phyloP scores from a whole-genome alignment of 1,140 invertebrate species.

The Paralvinella palmiformis region DNA sequence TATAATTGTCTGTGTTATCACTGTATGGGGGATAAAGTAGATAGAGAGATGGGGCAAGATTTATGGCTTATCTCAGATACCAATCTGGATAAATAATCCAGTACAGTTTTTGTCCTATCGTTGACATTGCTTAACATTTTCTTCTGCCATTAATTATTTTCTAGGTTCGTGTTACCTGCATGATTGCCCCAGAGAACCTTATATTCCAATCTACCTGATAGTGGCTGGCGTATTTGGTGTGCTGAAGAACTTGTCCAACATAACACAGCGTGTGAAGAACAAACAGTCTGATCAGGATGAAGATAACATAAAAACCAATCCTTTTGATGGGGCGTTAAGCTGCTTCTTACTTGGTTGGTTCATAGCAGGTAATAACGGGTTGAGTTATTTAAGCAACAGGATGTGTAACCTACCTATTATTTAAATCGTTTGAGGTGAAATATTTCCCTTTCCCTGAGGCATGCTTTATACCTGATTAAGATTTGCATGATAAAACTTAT shows the following conservation, averaged over 20 bases:
- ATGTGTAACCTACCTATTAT: conserved; percentile 5
- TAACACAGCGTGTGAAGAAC: conserved; percentile 52
- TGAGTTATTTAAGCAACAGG: neutral
- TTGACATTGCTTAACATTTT: neutral
- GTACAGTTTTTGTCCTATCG: neutral
- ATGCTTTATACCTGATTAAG: too few relatives aligned
- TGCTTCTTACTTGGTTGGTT: conserved; percentile 72
- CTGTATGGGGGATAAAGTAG: neutral
- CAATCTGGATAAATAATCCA: neutral
- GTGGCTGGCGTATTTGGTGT: conserved; percentile 69
- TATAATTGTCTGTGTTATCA: neutral
- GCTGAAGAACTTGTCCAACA: conserved; percentile 62
- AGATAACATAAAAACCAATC: conserved; percentile 55
- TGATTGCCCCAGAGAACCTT: conserved; percentile 70
- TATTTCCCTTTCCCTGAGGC: too few relatives aligned
- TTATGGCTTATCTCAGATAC: neutral
- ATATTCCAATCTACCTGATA: conserved; percentile 75
- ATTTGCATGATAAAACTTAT: too few relatives aligned
- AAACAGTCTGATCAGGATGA: conserved; percentile 54
- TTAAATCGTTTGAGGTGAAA: neutral
- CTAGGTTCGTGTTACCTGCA: conserved; percentile 72
- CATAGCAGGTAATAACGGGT: conserved; percentile 54
- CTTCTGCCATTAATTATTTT: conserved; percentile 8
- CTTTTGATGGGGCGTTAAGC: conserved; percentile 58
- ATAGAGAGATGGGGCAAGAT: neutral